Evolutionary conservation across 2,113 vertebrate species (phyloP).

Genomic region (Saimiri boliviensis): DNA sequence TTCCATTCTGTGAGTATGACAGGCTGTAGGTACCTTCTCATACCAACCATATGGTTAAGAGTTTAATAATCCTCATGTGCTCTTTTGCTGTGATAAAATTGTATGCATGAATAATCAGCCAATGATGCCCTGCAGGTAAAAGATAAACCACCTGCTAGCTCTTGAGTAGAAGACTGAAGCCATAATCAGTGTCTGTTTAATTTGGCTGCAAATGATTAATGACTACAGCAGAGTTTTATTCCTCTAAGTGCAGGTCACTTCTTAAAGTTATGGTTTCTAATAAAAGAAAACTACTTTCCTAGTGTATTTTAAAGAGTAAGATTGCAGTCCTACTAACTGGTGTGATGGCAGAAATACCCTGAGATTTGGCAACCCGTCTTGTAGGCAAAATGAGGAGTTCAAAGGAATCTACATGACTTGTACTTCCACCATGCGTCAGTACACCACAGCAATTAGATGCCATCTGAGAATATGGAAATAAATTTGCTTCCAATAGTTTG

Average conservation of each 20-base stretch:
- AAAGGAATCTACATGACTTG: background rate
- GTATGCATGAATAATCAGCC: slow-evolving; percentile 15
- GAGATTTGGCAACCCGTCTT: background rate
- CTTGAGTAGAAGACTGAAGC: background rate
- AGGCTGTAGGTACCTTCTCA: background rate
- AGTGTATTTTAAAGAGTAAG: background rate
- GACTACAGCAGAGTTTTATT: slow-evolving; percentile 14
- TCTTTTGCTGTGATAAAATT: slow-evolving; percentile 35
- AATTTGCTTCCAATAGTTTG: background rate
- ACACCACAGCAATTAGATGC: background rate
- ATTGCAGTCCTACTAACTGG: background rate
- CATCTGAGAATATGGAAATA: background rate
- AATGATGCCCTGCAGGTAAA: slow-evolving; percentile 2
- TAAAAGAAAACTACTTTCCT: background rate
- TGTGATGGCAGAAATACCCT: background rate
- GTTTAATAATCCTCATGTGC: background rate
- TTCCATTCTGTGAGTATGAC: background rate
- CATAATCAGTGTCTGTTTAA: slow-evolving; percentile 33
- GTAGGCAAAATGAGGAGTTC: background rate
- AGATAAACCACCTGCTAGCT: slow-evolving; percentile 10
- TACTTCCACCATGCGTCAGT: background rate
- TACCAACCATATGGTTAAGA: background rate
- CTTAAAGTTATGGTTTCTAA: background rate
- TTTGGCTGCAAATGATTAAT: slow-evolving; percentile 21
- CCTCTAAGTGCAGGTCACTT: background rate